Percentiles rank a stretch among this genome's conserved stretches.
Evolutionary conservation across 2,113 vertebrate species (phyloP).

Genomic region (Monopterus albus): DNA sequence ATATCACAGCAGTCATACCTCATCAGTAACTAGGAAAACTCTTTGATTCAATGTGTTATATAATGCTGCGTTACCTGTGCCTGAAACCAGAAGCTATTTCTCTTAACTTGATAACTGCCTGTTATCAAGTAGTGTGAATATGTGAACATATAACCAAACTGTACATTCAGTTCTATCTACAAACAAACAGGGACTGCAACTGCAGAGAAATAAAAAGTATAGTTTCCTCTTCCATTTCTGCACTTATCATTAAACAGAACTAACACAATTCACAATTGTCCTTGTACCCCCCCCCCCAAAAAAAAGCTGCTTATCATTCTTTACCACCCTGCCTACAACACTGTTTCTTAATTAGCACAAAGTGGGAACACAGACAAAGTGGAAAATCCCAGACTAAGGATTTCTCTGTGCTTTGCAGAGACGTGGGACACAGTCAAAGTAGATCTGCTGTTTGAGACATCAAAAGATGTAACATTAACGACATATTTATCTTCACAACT

Average conservation of each 20-base stretch:
- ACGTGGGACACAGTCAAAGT: background rate
- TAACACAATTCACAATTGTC: background rate
- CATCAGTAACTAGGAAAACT: background rate
- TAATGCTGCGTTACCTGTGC: constrained; percentile 14
- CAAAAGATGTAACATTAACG: background rate
- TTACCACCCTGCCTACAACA: constrained; percentile 10
- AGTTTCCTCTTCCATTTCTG: background rate
- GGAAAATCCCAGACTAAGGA: background rate
- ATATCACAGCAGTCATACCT: background rate
- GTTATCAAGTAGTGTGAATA: constrained; percentile 15
- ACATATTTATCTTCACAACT: background rate
- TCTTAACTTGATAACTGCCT: constrained; percentile 30
- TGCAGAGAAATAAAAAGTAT: background rate
- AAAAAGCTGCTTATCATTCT: constrained; percentile 31
- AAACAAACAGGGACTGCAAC: no score
- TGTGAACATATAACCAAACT: constrained; percentile 6
- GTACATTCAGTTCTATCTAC: background rate
- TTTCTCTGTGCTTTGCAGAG: constrained; percentile 9
- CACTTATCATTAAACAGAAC: constrained; percentile 8
- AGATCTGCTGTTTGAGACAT: background rate
- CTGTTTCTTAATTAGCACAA: constrained; percentile 32
- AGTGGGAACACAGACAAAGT: constrained; percentile 9
- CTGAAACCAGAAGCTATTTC: constrained; percentile 27
- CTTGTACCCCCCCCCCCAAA: background rate
- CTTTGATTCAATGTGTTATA: constrained; percentile 11